Base-by-base conservation (phyloP, 1,140 invertebrate genomes). In the Colletes latitarsis region DNA sequence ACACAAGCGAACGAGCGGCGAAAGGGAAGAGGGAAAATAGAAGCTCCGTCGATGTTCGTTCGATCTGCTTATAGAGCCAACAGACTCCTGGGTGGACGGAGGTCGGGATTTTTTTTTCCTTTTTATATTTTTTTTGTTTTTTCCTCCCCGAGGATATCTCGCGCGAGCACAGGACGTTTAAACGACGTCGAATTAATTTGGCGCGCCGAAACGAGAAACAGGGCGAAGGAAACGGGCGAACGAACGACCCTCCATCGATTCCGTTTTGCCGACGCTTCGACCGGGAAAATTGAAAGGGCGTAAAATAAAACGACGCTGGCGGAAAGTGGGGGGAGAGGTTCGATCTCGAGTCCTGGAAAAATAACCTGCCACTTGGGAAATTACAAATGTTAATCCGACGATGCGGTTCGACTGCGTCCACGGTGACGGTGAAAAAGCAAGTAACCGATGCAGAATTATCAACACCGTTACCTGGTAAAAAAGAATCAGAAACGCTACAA, bases 111-210 rank as follows among this genome's bases (percentile, higher is more conserved):
- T 49, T 67, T 75, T 39, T 49, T 21, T n/a, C 9, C 6, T 73
- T 60, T 4, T 60, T 21, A 12, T 12, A 0, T 3, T 30, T 10
- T 14, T 60, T 12, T 30, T 21, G 1, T 4, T 60, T 60, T 21
- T 39, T 62, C 62, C 30, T 17, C 19, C 19, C 21, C 63, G 15
- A 43, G 63, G 63, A 57, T 67, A 68, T 43, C 73, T 15, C 49
- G 49, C 49, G 58, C 30, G 21, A 41, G 60, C 14, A 10, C 43
- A 4, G n/a, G 52, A 57, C 64, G 53, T 68, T 46, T 30, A 49
- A 69, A 64, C 72, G 60, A 53, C 46, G 58, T 74, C 46, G 72
- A 74, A 77, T 77, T 77, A 68, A 77, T 77, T 77, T 58, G 46
- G 10, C 58, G 15, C 15, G 41, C 17, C 53, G 41, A 46, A 58